Base-by-base conservation (phyloP, 1,140 invertebrate genomes). In the Neocloeon triangulifer region DNA sequence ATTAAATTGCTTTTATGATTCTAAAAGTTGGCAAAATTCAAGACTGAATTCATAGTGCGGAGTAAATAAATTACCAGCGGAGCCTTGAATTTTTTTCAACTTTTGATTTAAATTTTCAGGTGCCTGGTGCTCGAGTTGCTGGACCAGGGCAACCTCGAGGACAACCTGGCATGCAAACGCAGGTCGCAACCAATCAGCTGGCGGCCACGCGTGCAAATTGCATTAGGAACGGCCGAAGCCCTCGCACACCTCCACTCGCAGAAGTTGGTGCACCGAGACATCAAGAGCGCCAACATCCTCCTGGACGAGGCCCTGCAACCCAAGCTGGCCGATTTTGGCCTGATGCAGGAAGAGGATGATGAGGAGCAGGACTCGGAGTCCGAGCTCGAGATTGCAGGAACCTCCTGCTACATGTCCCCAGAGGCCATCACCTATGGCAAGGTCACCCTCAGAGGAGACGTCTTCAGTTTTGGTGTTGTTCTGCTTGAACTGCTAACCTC, bases 401-500 rank as follows among this genome's bases (percentile, higher is more conserved):
- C 75, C 6, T 59, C 59, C 4, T 66, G 69, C 0, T 80, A 81
- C 48, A 74, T 79, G 71, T 62, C 75, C 18, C 71, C 68, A 1
- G 75, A 81, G 53, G 72, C 70, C 5, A 63, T 67, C 40, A 50
- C 58, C 31, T n/a, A n/a, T n/a, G 69, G 72, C 2, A 69, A 74
- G 27, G 55, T 79, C 25, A 73, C 73, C 16, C 58, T 66, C 12
- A 75, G 77, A 56, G 59, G 71, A 38, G 77, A 80, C 46, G 64
- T 70, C 9, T 81, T 66, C 46, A 77, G 74, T 45, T 80, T 66
- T 59, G 77, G 75, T 5, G 66, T 81, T 25, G 73, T 62, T n/a
- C 39, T 76, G 8, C 47, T 76, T 19, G 73, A 77, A 52, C 37
- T 77, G 19, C 41, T 77, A 12, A 75, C 72, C 18, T 68, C 69